Conservation (phyloP, 2,888 invertebrate species). For the Papilio elwesi region DNA sequence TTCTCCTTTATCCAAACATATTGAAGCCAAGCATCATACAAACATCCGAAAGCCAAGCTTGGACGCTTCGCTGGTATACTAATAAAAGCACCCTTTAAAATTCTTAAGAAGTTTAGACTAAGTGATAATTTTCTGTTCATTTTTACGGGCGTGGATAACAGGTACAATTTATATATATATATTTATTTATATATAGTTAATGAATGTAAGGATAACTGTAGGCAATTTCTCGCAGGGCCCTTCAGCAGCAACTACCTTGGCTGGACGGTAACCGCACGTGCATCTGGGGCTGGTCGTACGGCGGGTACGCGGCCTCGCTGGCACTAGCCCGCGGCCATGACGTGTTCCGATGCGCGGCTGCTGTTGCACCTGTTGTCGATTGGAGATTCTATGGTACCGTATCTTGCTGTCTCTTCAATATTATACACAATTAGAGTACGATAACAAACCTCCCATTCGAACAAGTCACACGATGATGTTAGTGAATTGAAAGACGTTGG, state of each 20-base stretch:
- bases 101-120: no score
- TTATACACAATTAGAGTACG: neutral
- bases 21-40: no score
- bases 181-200: neutral
- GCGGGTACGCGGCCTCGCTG: slow-evolving; percentile 96
- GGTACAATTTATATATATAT: neutral
- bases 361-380: slow-evolving; percentile 98
- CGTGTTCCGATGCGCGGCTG: slow-evolving; percentile 96
- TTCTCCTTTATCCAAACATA: no score
- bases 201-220: neutral
- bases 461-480: neutral
- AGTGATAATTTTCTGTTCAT: no score
- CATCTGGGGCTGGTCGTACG: slow-evolving; percentile 99
- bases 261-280: slow-evolving; percentile 92
- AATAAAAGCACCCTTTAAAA: no score
- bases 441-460: neutral
- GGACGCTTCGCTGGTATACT: no score
- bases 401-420: neutral
- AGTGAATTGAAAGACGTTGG: neutral
- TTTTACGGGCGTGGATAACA: no score
- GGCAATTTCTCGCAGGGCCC: slow-evolving; percentile 74
- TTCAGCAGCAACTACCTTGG: slow-evolving; percentile 87
- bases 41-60: no score
- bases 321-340: slow-evolving; percentile 91
- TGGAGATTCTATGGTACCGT: slow-evolving; percentile 96